Conservation (phyloP, 2,113 vertebrate species). For the Mellivora capensis region DNA sequence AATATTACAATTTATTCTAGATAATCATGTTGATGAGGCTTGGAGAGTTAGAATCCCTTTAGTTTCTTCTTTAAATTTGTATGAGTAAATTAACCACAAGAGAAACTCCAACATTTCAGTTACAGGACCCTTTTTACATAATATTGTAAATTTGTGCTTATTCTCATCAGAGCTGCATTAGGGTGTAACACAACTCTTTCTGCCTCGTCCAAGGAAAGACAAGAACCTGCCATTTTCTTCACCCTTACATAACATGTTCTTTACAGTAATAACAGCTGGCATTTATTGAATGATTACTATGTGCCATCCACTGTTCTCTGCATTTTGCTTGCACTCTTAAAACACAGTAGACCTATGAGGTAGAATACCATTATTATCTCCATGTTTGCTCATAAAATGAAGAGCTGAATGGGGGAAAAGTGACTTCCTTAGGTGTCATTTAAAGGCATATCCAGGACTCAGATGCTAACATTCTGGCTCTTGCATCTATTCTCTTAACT, state of each 20-base stretch:
- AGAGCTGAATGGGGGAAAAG: rapidly evolving
- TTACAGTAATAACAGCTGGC: neutral
- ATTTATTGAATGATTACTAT: neutral
- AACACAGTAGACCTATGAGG: neutral
- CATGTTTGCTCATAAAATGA: neutral
- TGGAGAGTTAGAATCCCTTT: neutral
- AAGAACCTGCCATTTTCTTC: neutral
- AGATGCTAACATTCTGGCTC: neutral
- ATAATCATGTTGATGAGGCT: neutral
- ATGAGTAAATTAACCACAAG: neutral
- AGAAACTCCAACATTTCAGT: neutral
- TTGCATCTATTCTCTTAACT: neutral
- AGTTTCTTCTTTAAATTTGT: neutral
- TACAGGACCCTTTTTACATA: neutral
- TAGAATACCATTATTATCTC: neutral
- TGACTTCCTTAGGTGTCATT: neutral
- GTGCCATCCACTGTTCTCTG: neutral
- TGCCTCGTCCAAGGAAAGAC: neutral
- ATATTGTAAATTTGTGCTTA: neutral
- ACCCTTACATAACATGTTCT: neutral
- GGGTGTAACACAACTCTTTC: neutral
- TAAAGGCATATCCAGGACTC: neutral
- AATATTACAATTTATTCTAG: conserved; percentile 1
- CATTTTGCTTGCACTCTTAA: neutral
- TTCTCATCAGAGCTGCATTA: neutral